Conservation (phyloP, 2,888 invertebrate genomes). For the Automeris io region DNA sequence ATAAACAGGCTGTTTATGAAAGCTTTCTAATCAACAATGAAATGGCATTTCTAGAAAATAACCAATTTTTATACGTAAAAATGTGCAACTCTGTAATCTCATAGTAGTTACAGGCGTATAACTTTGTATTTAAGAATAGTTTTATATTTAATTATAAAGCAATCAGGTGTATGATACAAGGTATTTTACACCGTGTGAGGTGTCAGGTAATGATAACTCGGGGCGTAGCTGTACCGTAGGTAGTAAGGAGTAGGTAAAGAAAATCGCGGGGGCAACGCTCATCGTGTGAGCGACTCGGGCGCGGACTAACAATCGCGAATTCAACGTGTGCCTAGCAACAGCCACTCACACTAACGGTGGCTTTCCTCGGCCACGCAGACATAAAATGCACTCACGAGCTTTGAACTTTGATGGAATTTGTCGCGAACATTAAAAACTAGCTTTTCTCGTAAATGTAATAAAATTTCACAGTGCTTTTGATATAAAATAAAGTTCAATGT, state of each 20-base stretch:
- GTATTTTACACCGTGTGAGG: constrained; percentile 38
- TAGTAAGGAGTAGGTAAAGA: constrained; percentile 20
- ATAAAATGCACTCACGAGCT: constrained; percentile 42
- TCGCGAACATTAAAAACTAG: constrained; percentile 39
- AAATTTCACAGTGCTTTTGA: constrained; percentile 18
- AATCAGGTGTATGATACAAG: constrained; percentile 31
- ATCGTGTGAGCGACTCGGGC: constrained; percentile 71
- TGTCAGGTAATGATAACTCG: constrained; percentile 27
- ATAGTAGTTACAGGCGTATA: no score
- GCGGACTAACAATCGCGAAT: constrained; percentile 67
- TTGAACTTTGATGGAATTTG: constrained; percentile 44
- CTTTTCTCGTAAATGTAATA: constrained; percentile 29
- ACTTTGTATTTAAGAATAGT: no score
- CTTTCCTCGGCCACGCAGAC: constrained; percentile 51
- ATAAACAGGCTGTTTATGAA: no score
- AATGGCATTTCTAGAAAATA: no score
- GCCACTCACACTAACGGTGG: constrained; percentile 57
- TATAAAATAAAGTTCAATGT: constrained; percentile 29
- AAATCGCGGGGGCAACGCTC: constrained; percentile 65
- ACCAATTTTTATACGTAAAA: no score
- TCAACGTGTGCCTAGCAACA: constrained; percentile 70
- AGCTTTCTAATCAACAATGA: no score
- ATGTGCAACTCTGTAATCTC: no score
- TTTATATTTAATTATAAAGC: constrained; percentile 19
- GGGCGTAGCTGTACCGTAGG: constrained; percentile 12